phyloP scores from a whole-genome alignment of 2,797 vertebrate genomes.

The Sebastes wilsoni region DNA sequence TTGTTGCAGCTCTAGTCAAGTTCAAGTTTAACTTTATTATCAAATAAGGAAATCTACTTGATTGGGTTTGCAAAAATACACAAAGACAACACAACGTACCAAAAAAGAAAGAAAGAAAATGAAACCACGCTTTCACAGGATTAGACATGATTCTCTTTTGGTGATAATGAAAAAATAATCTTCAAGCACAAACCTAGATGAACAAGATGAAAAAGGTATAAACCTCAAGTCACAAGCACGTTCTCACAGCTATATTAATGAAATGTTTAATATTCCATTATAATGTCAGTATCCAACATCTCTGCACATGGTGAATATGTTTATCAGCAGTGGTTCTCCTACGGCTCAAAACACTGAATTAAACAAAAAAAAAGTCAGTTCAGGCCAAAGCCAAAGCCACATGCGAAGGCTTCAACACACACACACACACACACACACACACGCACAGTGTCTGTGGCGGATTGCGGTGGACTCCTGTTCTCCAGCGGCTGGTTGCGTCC shows the following conservation, averaged over 20 bases:
- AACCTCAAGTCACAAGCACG: not conserved
- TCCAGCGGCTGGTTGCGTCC: conserved; percentile 48
- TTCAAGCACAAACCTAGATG: not conserved
- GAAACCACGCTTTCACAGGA: conserved; percentile 15
- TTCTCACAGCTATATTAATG: not conserved
- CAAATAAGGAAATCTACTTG: not conserved
- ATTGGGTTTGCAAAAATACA: not conserved
- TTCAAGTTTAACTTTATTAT: not conserved
- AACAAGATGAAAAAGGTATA: not conserved
- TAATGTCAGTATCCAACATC: not conserved
- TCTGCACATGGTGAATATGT: not conserved
- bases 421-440: not conserved
- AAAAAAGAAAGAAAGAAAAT: not conserved
- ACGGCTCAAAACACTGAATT: not conserved
- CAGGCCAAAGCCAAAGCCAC: conserved; percentile 24
- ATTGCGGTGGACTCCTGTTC: conserved; percentile 47
- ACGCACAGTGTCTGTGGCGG: conserved; percentile 3
- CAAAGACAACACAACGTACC: not conserved
- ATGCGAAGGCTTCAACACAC: not conserved
- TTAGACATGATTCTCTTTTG: conserved; percentile 12
- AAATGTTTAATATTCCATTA: not conserved
- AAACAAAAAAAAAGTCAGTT: conserved; percentile 1
- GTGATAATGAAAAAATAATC: conserved; percentile 32
- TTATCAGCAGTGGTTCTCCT: not conserved
- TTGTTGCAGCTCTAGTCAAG: not conserved